phyloP scores from a whole-genome alignment of 2,113 vertebrate species.

The Myrmophylax atrothorax region DNA sequence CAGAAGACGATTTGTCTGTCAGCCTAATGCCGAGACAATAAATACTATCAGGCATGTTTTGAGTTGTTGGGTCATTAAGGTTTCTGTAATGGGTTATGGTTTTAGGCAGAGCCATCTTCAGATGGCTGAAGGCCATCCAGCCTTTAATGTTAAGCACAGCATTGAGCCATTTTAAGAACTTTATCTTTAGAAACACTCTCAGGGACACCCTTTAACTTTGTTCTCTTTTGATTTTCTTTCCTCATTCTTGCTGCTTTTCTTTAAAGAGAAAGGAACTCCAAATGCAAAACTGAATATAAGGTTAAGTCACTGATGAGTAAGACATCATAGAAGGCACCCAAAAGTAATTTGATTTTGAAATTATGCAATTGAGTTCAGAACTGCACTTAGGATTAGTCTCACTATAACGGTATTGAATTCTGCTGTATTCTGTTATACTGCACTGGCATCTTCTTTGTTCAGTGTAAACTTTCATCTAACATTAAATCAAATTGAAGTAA shows the following conservation, averaged over 20 bases:
- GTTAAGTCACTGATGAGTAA: background rate
- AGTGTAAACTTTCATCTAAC: background rate
- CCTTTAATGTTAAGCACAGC: background rate
- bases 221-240: background rate
- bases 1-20: background rate
- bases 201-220: background rate
- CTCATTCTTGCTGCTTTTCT: background rate
- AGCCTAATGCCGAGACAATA: background rate
- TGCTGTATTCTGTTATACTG: background rate
- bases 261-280: background rate
- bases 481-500: background rate
- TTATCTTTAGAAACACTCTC: background rate
- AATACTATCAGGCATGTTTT: background rate
- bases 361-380: background rate
- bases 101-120: constrained; percentile 25
- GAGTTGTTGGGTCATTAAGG: constrained; percentile 1
- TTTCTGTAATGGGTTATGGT: background rate
- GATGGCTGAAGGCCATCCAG: background rate
- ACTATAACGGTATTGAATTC: background rate
- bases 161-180: background rate
- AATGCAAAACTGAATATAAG: background rate
- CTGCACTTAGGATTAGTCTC: background rate
- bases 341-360: background rate
- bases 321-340: background rate
- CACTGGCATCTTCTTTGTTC: background rate